Conservation (phyloP, 2,797 vertebrate genomes). For the Echeneis naucrates region DNA sequence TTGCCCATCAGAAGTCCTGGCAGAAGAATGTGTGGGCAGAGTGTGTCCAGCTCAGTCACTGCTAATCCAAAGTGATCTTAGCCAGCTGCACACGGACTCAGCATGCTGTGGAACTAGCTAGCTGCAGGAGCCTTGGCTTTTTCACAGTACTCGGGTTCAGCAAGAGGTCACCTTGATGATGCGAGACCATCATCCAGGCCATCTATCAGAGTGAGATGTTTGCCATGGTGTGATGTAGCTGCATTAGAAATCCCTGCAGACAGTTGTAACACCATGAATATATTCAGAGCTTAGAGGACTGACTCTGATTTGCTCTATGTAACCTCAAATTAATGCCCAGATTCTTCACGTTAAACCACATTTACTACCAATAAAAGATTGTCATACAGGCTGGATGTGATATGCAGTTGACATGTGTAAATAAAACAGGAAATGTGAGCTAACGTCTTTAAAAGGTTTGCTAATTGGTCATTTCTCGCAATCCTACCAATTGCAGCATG, state of each 20-base stretch:
- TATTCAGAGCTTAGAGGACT: not conserved
- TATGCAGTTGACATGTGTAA: not conserved
- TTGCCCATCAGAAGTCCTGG: constrained; percentile 31
- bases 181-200: constrained; percentile 9
- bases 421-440: not conserved
- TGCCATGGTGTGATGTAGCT: not conserved
- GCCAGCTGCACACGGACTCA: constrained; percentile 64
- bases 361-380: not conserved
- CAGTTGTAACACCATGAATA: not conserved
- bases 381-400: not conserved
- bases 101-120: constrained; percentile 43
- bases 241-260: constrained; percentile 5
- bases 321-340: not conserved
- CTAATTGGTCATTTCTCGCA: not conserved
- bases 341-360: constrained; percentile 8
- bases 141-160: constrained; percentile 55
- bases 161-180: constrained; percentile 40
- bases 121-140: constrained; percentile 48
- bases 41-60: constrained; percentile 43
- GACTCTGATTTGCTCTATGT: not conserved
- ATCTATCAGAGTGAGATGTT: not conserved
- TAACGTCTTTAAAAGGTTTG: not conserved
- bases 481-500: not conserved
- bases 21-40: constrained; percentile 20
- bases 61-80: constrained; percentile 60